Conservation (phyloP, 2,113 vertebrate species). For the Percopsis transmontana region DNA sequence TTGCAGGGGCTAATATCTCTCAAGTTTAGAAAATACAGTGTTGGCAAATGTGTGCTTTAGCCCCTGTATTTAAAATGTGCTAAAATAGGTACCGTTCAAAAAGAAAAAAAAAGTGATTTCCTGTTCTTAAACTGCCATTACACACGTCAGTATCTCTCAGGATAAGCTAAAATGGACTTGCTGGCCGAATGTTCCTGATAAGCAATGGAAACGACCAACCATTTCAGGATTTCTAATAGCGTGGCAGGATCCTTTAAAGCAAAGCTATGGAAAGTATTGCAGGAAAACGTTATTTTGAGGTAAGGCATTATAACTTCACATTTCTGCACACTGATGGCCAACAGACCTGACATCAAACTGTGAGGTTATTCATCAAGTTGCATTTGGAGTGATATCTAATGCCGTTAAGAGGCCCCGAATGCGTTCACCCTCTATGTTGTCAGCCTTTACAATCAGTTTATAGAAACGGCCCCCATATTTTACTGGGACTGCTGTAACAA, state of each 20-base stretch:
- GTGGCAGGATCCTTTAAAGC: constrained; percentile 1
- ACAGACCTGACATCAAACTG: constrained; percentile 28
- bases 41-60: not conserved
- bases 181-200: too few species aligned
- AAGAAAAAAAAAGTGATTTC: not conserved
- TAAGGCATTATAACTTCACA: constrained; percentile 25
- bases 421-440: constrained; percentile 13
- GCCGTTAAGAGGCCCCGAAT: constrained; percentile 23
- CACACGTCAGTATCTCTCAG: constrained; percentile 10
- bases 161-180: not conserved
- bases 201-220: not conserved
- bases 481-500: constrained; percentile 26
- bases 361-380: constrained; percentile 44
- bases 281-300: constrained; percentile 12
- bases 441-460: constrained; percentile 41
- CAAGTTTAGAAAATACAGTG: not conserved
- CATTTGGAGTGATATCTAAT: constrained; percentile 32
- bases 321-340: constrained; percentile 21
- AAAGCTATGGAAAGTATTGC: constrained; percentile 14
- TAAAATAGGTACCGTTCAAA: constrained; percentile 3
- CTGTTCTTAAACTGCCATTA: not conserved
- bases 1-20: constrained; percentile 8
- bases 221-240: not conserved
- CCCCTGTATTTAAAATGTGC: not conserved
- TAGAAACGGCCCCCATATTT: constrained; percentile 43